Evolutionary conservation across 1,140 invertebrate species (phyloP).

Genomic region (Ericerus pela): DNA sequence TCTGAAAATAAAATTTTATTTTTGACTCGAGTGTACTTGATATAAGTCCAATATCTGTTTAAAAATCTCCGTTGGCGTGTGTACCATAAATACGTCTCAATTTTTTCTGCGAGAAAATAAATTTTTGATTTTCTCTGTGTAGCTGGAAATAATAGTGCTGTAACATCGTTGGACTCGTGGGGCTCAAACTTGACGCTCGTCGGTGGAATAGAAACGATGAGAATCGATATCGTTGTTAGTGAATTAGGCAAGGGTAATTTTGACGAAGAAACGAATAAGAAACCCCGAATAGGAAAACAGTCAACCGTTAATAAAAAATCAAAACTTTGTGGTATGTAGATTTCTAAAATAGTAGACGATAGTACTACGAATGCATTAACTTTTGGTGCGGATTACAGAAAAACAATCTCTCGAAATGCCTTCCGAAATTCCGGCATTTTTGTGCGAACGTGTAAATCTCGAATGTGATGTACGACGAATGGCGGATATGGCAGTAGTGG

Average conservation of each 20-base stretch:
- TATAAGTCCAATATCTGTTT: too few relatives aligned
- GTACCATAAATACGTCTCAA: too few relatives aligned
- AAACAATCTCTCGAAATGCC: slow-evolving; percentile 46
- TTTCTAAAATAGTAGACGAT: background rate
- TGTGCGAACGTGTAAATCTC: slow-evolving; percentile 77
- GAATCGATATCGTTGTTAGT: slow-evolving; percentile 86
- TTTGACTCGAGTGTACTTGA: too few relatives aligned
- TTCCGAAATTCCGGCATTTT: slow-evolving; percentile 71
- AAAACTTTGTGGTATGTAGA: background rate
- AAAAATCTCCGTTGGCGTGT: too few relatives aligned
- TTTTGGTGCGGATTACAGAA: slow-evolving; percentile 14
- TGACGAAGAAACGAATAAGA: slow-evolving; percentile 23
- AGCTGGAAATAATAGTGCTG: slow-evolving; percentile 14
- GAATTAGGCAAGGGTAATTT: slow-evolving; percentile 46
- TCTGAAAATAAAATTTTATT: too few relatives aligned
- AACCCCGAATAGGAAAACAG: slow-evolving; percentile 19
- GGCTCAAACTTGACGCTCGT: slow-evolving; percentile 81
- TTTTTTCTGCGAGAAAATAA: background rate
- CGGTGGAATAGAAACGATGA: slow-evolving; percentile 67
- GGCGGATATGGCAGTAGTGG: slow-evolving; percentile 75
- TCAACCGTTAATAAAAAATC: background rate
- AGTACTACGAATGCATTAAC: background rate
- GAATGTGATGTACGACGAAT: slow-evolving; percentile 80
- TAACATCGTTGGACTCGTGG: slow-evolving; percentile 57
- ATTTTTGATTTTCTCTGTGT: background rate